phyloP scores from a whole-genome alignment of 2,113 vertebrate genomes.

The Archilochus colubris region DNA sequence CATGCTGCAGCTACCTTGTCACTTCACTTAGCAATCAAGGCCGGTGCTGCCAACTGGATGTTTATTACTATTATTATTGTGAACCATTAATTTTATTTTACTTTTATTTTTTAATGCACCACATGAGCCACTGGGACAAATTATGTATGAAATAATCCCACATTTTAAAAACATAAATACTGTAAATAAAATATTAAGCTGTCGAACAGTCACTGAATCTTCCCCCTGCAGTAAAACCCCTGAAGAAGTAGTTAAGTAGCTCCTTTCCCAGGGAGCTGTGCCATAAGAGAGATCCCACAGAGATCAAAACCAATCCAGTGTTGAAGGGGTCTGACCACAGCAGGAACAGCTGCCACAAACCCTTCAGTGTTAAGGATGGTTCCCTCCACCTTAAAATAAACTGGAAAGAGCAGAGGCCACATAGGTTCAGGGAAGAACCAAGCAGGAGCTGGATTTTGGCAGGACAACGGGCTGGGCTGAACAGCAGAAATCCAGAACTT shows the following conservation, averaged over 20 bases:
- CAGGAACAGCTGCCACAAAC: background rate
- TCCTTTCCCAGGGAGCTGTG: background rate
- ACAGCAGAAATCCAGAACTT: background rate
- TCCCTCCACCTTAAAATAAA: background rate
- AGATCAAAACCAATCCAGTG: background rate
- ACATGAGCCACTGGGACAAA: conserved; percentile 11
- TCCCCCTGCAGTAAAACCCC: conserved; percentile 29
- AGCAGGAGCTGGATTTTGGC: background rate
- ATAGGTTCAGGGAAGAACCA: background rate
- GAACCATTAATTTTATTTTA: background rate
- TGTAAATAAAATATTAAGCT: conserved; percentile 70
- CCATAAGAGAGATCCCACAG: background rate
- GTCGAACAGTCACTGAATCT: conserved; percentile 2
- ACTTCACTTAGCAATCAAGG: background rate
- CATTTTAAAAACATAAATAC: conserved; percentile 45
- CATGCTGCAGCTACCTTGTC: background rate
- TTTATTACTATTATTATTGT: background rate
- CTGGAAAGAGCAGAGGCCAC: background rate
- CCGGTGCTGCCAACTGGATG: background rate
- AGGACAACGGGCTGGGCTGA: background rate
- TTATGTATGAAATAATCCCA: conserved; percentile 50
- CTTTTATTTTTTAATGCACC: conserved; percentile 4
- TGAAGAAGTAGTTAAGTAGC: conserved; percentile 25
- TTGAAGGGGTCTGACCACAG: background rate
- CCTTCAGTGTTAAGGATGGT: background rate